Evolutionary conservation across 2,888 invertebrate species (phyloP).

Genomic region (Sarcophaga rosellei): DNA sequence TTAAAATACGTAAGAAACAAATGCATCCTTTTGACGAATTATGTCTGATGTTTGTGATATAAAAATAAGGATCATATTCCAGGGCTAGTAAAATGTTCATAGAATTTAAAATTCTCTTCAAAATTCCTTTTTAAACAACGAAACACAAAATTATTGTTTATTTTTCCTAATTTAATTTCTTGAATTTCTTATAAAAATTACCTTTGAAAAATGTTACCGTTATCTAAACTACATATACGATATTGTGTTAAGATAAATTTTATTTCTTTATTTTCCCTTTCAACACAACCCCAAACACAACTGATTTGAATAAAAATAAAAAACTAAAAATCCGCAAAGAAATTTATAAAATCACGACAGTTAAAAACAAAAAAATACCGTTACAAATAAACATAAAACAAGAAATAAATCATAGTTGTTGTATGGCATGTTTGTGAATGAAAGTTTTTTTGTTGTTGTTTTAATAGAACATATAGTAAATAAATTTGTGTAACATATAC

Average conservation of each 20-base stretch:
- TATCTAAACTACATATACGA: not conserved
- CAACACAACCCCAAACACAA: not conserved
- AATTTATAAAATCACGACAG: conserved; percentile 11
- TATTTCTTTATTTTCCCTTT: not conserved
- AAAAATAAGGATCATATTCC: no score
- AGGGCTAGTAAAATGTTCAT: no score
- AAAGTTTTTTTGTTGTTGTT: not conserved
- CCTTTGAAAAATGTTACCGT: no score
- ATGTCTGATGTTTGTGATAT: no score
- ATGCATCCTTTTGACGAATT: no score
- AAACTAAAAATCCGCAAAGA: not conserved
- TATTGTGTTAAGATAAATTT: not conserved
- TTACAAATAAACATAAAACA: not conserved
- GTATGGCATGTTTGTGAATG: not conserved
- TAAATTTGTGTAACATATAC: not conserved
- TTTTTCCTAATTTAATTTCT: not conserved
- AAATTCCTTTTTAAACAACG: no score
- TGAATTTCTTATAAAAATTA: not conserved
- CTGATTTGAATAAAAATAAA: not conserved
- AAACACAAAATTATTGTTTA: no score
- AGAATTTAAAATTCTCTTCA: no score
- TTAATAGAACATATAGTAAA: not conserved
- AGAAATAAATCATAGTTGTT: not conserved
- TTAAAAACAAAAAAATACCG: not conserved
- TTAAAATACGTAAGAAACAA: no score